Evolutionary conservation across 1,140 invertebrate genomes (phyloP).

Genomic region (Aphelenchoides besseyi): DNA sequence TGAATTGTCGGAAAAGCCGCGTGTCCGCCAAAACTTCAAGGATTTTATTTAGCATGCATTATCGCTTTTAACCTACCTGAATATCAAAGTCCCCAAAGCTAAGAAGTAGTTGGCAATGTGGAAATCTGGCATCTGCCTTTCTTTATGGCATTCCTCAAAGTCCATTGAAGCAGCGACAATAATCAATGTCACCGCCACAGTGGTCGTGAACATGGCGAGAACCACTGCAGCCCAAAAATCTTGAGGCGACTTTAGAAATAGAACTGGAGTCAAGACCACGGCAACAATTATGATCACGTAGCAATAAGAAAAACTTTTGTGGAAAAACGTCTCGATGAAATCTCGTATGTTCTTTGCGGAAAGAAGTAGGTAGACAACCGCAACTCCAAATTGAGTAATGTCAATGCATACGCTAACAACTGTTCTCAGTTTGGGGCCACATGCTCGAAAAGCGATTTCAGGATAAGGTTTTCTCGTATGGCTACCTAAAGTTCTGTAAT

Average conservation of each 20-base stretch:
- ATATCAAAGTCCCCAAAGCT: too few relatives aligned
- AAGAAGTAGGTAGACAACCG: slow-evolving; percentile 72
- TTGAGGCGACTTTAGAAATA: slow-evolving; percentile 73
- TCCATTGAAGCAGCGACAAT: slow-evolving; percentile 45
- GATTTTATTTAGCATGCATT: too few relatives aligned
- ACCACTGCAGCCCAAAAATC: slow-evolving; percentile 68
- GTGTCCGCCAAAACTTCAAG: slow-evolving; percentile 65
- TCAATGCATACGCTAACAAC: slow-evolving; percentile 67
- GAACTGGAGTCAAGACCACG: slow-evolving; percentile 68
- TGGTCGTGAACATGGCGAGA: slow-evolving; percentile 48
- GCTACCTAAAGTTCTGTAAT: too few relatives aligned
- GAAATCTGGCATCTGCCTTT: slow-evolving; percentile 44
- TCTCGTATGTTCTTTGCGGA: slow-evolving; percentile 67
- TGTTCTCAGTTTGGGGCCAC: slow-evolving; percentile 67
- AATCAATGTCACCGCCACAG: slow-evolving; percentile 48
- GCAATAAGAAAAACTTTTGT: slow-evolving; percentile 66
- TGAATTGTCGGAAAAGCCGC: slow-evolving; percentile 66
- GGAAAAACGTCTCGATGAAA: slow-evolving; percentile 68
- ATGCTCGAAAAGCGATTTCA: slow-evolving; percentile 69
- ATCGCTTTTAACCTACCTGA: too few relatives aligned
- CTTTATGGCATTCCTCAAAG: slow-evolving; percentile 33
- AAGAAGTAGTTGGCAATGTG: slow-evolving; percentile 56
- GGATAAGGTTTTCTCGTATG: slow-evolving; percentile 69
- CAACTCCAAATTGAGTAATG: slow-evolving; percentile 71
- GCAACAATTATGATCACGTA: slow-evolving; percentile 71